Evolutionary conservation across 2,888 invertebrate species (phyloP).

Genomic region (Aphelenchoides bicaudatus): DNA sequence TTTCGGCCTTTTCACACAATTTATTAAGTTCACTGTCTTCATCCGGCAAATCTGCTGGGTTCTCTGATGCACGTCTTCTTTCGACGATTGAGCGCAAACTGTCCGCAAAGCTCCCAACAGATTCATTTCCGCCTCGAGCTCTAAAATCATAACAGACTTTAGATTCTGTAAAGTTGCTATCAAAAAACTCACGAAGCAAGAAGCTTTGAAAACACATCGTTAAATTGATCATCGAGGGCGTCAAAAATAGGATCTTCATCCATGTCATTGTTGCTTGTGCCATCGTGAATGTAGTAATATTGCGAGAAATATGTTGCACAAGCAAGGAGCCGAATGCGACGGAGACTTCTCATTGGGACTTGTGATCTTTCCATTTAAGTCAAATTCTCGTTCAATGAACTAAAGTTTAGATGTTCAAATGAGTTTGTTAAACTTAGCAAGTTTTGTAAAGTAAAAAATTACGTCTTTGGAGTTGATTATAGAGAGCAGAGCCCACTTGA

Average conservation of each 20-base stretch:
- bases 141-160: no score
- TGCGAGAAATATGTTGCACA: slow-evolving; percentile 13
- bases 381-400: slow-evolving; percentile 18
- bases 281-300: slow-evolving; percentile 13
- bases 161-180: no score
- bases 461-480: slow-evolving; percentile 12
- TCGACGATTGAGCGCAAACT: slow-evolving; percentile 1
- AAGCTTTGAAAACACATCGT: slow-evolving; percentile 6
- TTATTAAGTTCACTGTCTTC: not conserved
- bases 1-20: slow-evolving; percentile 12
- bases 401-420: no score
- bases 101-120: not conserved
- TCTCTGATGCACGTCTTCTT: not conserved
- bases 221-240: slow-evolving; percentile 11
- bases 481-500: slow-evolving; percentile 10
- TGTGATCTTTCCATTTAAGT: slow-evolving; percentile 1
- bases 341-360: slow-evolving; percentile 10
- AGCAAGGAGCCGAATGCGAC: slow-evolving; percentile 13
- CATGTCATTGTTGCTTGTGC: not conserved
- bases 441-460: no score
- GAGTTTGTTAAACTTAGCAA: no score
- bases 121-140: not conserved
- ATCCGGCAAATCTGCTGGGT: not conserved
- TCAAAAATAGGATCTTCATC: slow-evolving; percentile 14
- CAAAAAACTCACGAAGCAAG: no score